A percentile compares a stretch with the other conserved stretches of the same genome.
Conservation (phyloP, 2,113 vertebrate species). For the Oceanodroma tethys region DNA sequence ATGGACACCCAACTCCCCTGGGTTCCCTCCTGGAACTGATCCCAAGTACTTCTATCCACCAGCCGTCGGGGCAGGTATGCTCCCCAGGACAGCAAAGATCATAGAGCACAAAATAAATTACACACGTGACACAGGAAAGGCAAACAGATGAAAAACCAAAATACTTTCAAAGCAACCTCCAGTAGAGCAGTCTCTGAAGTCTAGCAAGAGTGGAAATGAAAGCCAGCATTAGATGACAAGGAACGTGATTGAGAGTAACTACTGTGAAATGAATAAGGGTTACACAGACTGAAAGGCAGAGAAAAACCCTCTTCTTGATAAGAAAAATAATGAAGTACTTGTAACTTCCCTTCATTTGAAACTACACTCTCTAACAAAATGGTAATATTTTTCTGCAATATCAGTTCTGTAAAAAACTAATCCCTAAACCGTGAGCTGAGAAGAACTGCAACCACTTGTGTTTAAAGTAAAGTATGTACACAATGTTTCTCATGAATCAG, state of each 20-base stretch:
- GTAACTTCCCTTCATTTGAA: not conserved
- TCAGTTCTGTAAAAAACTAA: not conserved
- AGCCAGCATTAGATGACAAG: not conserved
- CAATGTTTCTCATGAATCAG: not conserved
- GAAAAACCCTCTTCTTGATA: not conserved
- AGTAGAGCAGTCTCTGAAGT: constrained; percentile 21
- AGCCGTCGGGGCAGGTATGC: not conserved
- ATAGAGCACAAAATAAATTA: not conserved
- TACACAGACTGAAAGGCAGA: not conserved
- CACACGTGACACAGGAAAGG: not conserved
- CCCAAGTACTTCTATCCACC: not conserved
- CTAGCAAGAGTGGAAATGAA: constrained; percentile 23
- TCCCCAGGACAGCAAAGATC: not conserved
- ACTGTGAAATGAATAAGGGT: not conserved
- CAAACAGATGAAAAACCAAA: not conserved
- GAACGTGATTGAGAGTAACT: not conserved
- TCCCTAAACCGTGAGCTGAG: not conserved
- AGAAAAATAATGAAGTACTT: not conserved
- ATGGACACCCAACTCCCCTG: not conserved
- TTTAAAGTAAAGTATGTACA: not conserved
- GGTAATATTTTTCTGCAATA: not conserved
- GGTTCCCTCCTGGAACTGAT: not conserved
- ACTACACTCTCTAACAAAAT: not conserved
- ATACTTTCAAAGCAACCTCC: constrained; percentile 9
- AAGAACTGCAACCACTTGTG: not conserved